Evolutionary conservation across 2,113 vertebrate genomes (phyloP).

Genomic region (Mus musculus): GRCm39 chr6:78654001-78654500

Average conservation of each 20-base stretch:
- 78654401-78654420: not conserved
- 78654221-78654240: not conserved
- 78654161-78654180: not conserved
- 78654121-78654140: not conserved
- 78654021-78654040: not conserved
- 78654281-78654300: not conserved
- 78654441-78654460: not conserved
- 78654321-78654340: not conserved
- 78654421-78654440: not conserved
- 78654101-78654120: not conserved
- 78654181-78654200: not conserved
- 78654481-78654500: too few relatives aligned
- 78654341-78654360: not conserved
- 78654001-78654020: not conserved
- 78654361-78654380: not conserved
- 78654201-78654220: not conserved
- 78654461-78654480: too few relatives aligned
- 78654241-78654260: not conserved
- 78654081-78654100: slow-evolving; percentile 29
- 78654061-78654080: too few relatives aligned
- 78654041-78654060: not conserved
- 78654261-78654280: not conserved
- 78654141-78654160: not conserved
- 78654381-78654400: not conserved
- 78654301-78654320: not conserved